Evolutionary conservation across 2,888 invertebrate genomes (phyloP).

Genomic region (Lamellibrachia columna): DNA sequence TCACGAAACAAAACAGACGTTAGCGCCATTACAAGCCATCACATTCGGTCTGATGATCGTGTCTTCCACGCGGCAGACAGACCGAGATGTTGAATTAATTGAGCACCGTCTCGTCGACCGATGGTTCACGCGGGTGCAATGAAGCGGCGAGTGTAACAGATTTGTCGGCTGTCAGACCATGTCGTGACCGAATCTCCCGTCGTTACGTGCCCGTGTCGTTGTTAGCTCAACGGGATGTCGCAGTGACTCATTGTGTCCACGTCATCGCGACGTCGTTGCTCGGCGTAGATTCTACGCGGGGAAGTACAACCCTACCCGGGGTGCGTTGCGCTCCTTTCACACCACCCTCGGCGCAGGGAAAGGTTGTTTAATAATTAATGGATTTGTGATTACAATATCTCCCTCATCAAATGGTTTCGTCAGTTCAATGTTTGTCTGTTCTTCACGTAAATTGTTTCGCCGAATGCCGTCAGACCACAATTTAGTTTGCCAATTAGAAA

Average conservation of each 20-base stretch:
- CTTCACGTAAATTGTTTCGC: neutral
- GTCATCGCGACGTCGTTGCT: neutral
- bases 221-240: neutral
- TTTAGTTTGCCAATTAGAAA: too few relatives aligned
- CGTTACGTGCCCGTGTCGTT: neutral
- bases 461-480: neutral
- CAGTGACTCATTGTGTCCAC: neutral
- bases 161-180: constrained; percentile 10
- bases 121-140: neutral
- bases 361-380: neutral
- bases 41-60: neutral
- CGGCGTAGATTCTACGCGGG: neutral
- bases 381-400: neutral
- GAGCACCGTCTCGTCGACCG: neutral
- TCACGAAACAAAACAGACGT: neutral
- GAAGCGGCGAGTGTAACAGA: neutral
- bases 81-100: neutral
- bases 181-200: neutral
- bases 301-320: neutral
- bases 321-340: too few relatives aligned
- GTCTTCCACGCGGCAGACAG: neutral
- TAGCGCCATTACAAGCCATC: neutral
- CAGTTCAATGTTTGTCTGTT: neutral
- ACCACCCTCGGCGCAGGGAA: too few relatives aligned
- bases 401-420: neutral